Evolutionary conservation across 2,113 vertebrate genomes (phyloP).

Genomic region (Tiliqua scincoides): DNA sequence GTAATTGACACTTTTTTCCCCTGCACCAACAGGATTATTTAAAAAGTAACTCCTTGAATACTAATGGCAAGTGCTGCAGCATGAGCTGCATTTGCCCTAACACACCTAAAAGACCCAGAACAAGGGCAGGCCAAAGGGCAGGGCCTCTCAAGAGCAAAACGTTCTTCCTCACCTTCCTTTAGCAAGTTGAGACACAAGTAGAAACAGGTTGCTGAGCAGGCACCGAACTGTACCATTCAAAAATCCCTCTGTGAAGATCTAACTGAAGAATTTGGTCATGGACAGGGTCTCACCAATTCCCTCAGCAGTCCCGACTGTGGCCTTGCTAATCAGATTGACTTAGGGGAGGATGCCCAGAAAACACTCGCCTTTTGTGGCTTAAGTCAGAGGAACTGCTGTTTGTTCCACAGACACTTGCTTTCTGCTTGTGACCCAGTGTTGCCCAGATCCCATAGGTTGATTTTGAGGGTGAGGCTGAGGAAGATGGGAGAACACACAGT

Average conservation of each 20-base stretch:
- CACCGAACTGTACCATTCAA: background rate
- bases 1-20: conserved; percentile 11
- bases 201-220: background rate
- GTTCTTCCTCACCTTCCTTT: background rate
- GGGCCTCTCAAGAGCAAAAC: background rate
- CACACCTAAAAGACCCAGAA: background rate
- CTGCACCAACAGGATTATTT: conserved; percentile 16
- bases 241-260: background rate
- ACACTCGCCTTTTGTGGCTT: background rate
- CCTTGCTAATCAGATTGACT: background rate
- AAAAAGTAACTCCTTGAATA: conserved; percentile 27
- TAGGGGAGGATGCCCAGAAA: background rate
- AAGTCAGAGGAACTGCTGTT: background rate
- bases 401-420: background rate
- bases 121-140: background rate
- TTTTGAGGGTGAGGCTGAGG: background rate
- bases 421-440: background rate
- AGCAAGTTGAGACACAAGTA: background rate
- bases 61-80: conserved; percentile 19
- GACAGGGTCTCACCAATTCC: background rate
- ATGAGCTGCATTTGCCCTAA: background rate
- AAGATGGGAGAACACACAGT: background rate
- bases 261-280: background rate
- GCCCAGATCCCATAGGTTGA: background rate
- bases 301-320: background rate